Conservation (phyloP, 2,888 invertebrate genomes). For the Epinotia demarniana region DNA sequence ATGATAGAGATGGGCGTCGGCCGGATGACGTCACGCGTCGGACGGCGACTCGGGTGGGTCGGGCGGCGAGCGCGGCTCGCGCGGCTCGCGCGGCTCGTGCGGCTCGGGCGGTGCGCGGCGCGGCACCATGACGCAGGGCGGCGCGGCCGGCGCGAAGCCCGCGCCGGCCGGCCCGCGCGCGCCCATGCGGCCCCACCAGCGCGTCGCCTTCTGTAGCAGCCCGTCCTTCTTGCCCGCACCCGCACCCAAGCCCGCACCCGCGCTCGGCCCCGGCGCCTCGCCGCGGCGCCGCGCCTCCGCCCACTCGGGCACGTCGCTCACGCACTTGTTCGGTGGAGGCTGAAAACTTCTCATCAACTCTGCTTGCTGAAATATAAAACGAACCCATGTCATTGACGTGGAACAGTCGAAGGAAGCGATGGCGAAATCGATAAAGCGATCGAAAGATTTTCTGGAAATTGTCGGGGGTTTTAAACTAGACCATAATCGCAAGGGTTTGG, state of each 20-base stretch:
- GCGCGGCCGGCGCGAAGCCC: constrained; percentile 60
- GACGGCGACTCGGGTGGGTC: constrained; percentile 52
- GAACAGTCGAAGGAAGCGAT: background rate
- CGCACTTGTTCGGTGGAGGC: constrained; percentile 88
- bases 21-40: constrained; percentile 63
- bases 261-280: constrained; percentile 51
- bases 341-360: constrained; percentile 88
- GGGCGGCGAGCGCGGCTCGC: constrained; percentile 52
- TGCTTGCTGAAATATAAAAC: constrained; percentile 82
- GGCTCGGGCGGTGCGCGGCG: constrained; percentile 54
- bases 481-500: too few species aligned
- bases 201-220: constrained; percentile 81
- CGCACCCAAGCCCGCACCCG: too few species aligned
- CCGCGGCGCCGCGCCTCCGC: constrained; percentile 63
- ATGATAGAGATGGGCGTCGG: constrained; percentile 61
- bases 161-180: constrained; percentile 66
- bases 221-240: constrained; percentile 81
- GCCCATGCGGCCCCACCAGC: constrained; percentile 82
- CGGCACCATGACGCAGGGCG: constrained; percentile 68
- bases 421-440: background rate
- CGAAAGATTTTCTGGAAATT: background rate
- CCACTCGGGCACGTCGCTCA: constrained; percentile 87
- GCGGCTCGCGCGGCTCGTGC: constrained; percentile 29
- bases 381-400: background rate
- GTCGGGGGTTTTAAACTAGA: too few species aligned